Evolutionary conservation across 2,888 invertebrate species (phyloP).

Genomic region (Choreutis nemorana): DNA sequence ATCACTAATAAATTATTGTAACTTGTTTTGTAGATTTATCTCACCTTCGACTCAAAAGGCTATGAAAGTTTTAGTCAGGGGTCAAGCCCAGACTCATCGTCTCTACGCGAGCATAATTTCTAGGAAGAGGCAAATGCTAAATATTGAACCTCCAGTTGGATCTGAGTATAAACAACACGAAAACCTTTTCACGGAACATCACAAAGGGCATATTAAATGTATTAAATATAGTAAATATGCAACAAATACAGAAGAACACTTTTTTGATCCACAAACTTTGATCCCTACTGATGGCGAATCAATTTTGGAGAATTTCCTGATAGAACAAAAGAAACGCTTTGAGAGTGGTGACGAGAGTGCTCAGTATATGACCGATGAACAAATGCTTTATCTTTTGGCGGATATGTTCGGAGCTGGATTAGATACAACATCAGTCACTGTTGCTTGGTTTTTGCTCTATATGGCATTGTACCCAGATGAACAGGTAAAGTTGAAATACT

Average conservation of each 20-base stretch:
- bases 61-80: constrained; percentile 72
- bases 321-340: constrained; percentile 64
- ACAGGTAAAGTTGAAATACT: too few species aligned
- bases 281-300: constrained; percentile 50
- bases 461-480: constrained; percentile 74
- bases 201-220: constrained; percentile 48
- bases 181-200: constrained; percentile 35
- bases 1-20: neutral
- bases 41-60: constrained; percentile 68
- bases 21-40: constrained; percentile 66
- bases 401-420: constrained; percentile 88
- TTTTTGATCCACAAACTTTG: constrained; percentile 43
- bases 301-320: constrained; percentile 72
- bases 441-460: constrained; percentile 83
- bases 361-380: constrained; percentile 69
- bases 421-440: constrained; percentile 81
- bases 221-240: constrained; percentile 46
- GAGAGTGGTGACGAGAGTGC: constrained; percentile 40
- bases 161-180: constrained; percentile 33
- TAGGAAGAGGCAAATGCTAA: constrained; percentile 49
- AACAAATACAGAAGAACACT: constrained; percentile 34
- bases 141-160: constrained; percentile 27
- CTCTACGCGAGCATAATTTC: constrained; percentile 74
- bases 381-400: constrained; percentile 77
- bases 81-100: constrained; percentile 75